Percentiles rank a stretch among this genome's conserved stretches.
phyloP scores from a whole-genome alignment of 92 coral and sea anemone species.

The Heteractis magnifica region DNA sequence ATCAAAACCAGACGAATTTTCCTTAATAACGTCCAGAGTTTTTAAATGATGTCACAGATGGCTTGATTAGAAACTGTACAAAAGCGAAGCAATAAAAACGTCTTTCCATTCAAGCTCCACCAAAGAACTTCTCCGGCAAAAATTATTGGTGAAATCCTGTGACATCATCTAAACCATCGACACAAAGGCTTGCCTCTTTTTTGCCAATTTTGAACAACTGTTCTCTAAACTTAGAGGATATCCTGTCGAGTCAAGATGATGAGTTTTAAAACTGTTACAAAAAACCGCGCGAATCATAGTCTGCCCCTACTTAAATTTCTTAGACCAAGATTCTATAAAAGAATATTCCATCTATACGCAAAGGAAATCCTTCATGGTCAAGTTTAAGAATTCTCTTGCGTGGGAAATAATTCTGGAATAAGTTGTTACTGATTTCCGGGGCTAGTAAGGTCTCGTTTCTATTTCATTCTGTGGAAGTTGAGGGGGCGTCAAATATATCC shows the following conservation, averaged over 20 bases:
- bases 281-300: background rate
- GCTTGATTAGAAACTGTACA: background rate
- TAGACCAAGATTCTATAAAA: background rate
- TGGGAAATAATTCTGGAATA: background rate
- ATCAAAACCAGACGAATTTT: background rate
- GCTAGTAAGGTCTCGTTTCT: background rate
- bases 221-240: background rate
- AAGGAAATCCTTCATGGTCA: background rate
- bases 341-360: background rate
- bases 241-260: slow-evolving; percentile 1
- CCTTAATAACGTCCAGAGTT: background rate
- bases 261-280: background rate
- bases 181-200: background rate
- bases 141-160: background rate
- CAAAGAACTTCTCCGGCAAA: background rate
- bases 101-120: background rate
- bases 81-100: background rate
- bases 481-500: background rate
- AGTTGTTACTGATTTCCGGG: background rate
- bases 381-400: background rate
- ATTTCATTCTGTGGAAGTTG: background rate
- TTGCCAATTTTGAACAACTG: background rate
- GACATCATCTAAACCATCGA: background rate
- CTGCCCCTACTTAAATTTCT: background rate
- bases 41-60: background rate